Percentiles rank a stretch among this genome's conserved stretches.
phyloP scores from a whole-genome alignment of 2,888 invertebrate genomes.

The Oscheius sp. region DNA sequence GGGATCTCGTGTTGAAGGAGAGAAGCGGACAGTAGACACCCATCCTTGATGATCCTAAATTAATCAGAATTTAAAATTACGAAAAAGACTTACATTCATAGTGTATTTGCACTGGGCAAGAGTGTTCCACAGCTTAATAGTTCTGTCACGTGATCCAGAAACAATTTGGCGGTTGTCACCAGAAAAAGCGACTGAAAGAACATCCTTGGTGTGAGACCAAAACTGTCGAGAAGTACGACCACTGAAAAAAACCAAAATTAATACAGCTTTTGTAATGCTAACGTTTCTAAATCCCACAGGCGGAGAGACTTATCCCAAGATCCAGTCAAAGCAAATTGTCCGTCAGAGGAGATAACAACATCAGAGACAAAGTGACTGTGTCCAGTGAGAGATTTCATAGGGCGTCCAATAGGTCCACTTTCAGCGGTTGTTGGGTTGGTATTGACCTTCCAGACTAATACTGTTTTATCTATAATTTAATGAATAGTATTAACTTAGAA shows the following conservation, averaged over 20 bases:
- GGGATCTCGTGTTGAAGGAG: conserved; percentile 96
- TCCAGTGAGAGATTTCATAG: conserved; percentile 88
- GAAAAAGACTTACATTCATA: conserved; percentile 78
- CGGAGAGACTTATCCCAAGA: conserved; percentile 99
- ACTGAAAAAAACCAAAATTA: conserved; percentile 38
- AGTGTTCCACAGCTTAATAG: conserved; percentile 99
- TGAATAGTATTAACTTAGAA: neutral
- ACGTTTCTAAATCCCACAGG: conserved; percentile 95
- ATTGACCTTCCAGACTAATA: conserved; percentile 97
- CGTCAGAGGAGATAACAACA: conserved; percentile 97
- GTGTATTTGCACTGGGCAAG: conserved; percentile 99
- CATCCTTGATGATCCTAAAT: conserved; percentile 85
- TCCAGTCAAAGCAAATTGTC: conserved; percentile 97
- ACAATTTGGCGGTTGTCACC: conserved; percentile 99
- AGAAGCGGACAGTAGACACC: conserved; percentile 98
- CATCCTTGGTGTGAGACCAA: conserved; percentile 99
- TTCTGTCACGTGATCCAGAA: conserved; percentile 96
- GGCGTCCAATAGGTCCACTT: conserved; percentile 77
- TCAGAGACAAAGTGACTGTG: conserved; percentile 99
- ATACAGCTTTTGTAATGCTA: conserved; percentile 53
- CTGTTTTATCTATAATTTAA: conserved; percentile 76
- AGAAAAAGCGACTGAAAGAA: conserved; percentile 97
- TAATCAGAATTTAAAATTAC: neutral
- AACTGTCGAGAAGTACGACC: conserved; percentile 87
- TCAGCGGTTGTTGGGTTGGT: conserved; percentile 93